Evolutionary conservation across 1,140 invertebrate genomes (phyloP).

Genomic region (Ceratoteleas bidentatus): DNA sequence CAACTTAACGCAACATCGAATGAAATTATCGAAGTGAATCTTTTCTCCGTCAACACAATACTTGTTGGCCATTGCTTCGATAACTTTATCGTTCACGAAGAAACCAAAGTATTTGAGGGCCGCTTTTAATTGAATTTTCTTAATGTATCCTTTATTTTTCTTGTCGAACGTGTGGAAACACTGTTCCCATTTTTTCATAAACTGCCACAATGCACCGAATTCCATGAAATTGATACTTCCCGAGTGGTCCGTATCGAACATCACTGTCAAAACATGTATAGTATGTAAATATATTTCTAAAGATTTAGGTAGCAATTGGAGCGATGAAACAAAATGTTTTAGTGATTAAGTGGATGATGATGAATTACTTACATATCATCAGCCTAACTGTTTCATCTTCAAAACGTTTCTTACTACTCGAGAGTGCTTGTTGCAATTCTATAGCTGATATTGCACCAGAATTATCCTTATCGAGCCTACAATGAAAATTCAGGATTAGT

Average conservation of each 20-base stretch:
- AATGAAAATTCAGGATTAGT: neutral
- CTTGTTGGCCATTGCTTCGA: slow-evolving; percentile 4
- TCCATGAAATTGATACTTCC: slow-evolving; percentile 14
- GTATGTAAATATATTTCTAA: neutral
- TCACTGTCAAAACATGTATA: neutral
- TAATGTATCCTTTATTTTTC: slow-evolving; percentile 2
- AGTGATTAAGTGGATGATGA: neutral
- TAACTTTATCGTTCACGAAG: neutral
- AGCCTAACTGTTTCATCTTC: slow-evolving; percentile 20
- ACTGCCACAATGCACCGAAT: slow-evolving; percentile 19
- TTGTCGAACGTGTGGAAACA: slow-evolving; percentile 5
- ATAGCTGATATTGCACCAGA: slow-evolving; percentile 11
- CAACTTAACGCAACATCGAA: slow-evolving; percentile 11
- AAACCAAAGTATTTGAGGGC: slow-evolving; percentile 17
- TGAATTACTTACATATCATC: slow-evolving; percentile 19
- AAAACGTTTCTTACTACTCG: slow-evolving; percentile 1
- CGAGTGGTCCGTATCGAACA: slow-evolving; percentile 17
- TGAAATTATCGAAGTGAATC: slow-evolving; percentile 15
- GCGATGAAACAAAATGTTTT: neutral
- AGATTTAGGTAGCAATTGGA: neutral
- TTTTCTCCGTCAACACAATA: neutral
- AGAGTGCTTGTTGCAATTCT: slow-evolving; percentile 25
- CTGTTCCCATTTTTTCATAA: slow-evolving; percentile 11
- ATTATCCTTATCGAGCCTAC: slow-evolving; percentile 10
- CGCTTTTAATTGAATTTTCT: neutral